Base-by-base conservation (phyloP, 1,140 invertebrate genomes). In the Pentalonia nigronervosa region DNA sequence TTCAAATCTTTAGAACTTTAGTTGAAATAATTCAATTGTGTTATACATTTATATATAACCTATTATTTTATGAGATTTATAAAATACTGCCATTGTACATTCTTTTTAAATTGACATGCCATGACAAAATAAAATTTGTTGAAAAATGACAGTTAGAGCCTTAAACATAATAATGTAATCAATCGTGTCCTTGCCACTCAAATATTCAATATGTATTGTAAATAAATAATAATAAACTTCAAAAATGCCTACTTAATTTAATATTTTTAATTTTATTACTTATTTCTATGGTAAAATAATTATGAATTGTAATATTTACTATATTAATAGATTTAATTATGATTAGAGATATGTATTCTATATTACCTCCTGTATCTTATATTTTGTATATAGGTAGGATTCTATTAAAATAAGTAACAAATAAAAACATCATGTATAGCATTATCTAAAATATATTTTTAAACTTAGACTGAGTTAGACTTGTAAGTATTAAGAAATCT, bases 1-100 rank as follows among this genome's bases (percentile, higher is more conserved):
- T 89, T 89, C 88, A 56, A 8, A 89, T 56, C 21, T 56, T 89
- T 56, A 56, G 56, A 89, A 56, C 50, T 89, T 87, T 87, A 34
- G 88, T 36, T 53, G 50, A 89, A 89, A 56, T 89, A 56, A 56
- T 89, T 89, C 88, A 89, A 56, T 89, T 89, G 48, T 56, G 30
- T 20, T 76, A n/a, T 34, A n/a, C 60, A n/a, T 76, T 76, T 76
- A 76, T 23, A 23, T 11, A 76, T 76, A 30, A 76, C 60, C 60
- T 76, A 89, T 89, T 89, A 56, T 89, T 56, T 56, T 53, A 89
- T 56, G 34, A 89, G 50, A 34, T 89, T 89, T 89, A 56, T 2
- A 56, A 89, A 89, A 56, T 89, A 56, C 20, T 56, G 53, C 7
- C n/a, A 56, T 41, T 25, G 0, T 89, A 36, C 11, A 50, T 36